phyloP scores from a whole-genome alignment of 2,888 invertebrate species.

The Macrosiphum euphorbiae region DNA sequence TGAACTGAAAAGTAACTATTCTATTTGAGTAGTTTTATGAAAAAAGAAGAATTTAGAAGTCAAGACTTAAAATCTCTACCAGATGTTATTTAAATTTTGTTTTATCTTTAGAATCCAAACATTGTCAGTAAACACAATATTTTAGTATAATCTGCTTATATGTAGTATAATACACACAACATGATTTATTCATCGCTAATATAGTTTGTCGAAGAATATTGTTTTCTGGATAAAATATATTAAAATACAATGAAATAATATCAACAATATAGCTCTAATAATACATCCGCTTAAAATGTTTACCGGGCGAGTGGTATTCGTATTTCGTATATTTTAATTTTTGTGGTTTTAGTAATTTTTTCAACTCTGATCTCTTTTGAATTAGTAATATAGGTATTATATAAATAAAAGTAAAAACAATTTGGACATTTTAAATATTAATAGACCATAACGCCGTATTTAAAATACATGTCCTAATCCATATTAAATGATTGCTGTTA shows the following conservation, averaged over 20 bases:
- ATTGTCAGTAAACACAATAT: not conserved
- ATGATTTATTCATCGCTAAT: not conserved
- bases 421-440: not conserved
- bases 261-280: not conserved
- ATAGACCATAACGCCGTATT: not conserved
- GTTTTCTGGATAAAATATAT: not conserved
- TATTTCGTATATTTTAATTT: not conserved
- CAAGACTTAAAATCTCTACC: no score
- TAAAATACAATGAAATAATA: not conserved
- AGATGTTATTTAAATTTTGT: constrained; percentile 10
- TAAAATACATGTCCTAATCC: not conserved
- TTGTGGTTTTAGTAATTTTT: not conserved
- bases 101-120: not conserved
- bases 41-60: not conserved
- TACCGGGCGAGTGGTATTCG: not conserved
- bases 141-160: not conserved
- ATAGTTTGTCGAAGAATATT: not conserved
- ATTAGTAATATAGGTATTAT: not conserved
- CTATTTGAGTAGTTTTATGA: not conserved
- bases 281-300: not conserved
- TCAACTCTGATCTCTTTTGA: not conserved
- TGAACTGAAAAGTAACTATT: not conserved
- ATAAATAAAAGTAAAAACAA: not conserved
- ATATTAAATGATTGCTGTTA: not conserved
- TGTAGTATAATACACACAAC: not conserved